Evolutionary conservation across 2,888 invertebrate genomes (phyloP), one percentile per base, ranked within the genome.

Genomic region (Andrena hattorfiana): DNA sequence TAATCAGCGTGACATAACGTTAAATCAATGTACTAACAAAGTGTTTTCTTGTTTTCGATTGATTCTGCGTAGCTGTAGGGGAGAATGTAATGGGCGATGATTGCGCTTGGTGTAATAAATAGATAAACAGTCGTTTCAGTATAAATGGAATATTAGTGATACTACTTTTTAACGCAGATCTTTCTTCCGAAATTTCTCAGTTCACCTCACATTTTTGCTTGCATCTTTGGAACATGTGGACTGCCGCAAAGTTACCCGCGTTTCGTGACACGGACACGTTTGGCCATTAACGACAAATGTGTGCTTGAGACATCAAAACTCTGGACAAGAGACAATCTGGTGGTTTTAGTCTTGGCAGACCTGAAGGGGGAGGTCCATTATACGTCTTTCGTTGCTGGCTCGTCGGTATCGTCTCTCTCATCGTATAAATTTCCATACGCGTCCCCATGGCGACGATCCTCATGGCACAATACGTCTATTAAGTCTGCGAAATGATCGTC

Each of bases 371-470:
- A 68, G 77, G 78, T 85, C 81, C 69, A 85, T 87, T 89, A 85
- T 87, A 85, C 85, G 78, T 85, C 84, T 85, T 86, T 85, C 85
- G 84, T 84, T 84, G 75, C 42, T 42, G 82, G 54, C 71, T 76
- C 62, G 68, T 85, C 84, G 84, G 80, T 90, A 92, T 91, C 90
- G 85, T 84, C 77, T 76, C 66, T 84, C 87, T 89, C 89, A 91
- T 91, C 91, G 92, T 92, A 92, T 92, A 92, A 91, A 93, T 93
- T 92, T 92, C 90, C 92, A 93, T 92, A 91, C 87, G 85, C 75
- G 87, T 89, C 85, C 85, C 83, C 70, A 81, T 84, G 86, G 85
- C 87, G 87, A 69, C 49, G 70, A 85, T 88, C 87, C 85, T 77
- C 86, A 59, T 81, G 86, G 86, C 86, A 92, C 91, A 92, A 91